Conservation (phyloP, 2,113 vertebrate species). For the Lagopus leucura region DNA sequence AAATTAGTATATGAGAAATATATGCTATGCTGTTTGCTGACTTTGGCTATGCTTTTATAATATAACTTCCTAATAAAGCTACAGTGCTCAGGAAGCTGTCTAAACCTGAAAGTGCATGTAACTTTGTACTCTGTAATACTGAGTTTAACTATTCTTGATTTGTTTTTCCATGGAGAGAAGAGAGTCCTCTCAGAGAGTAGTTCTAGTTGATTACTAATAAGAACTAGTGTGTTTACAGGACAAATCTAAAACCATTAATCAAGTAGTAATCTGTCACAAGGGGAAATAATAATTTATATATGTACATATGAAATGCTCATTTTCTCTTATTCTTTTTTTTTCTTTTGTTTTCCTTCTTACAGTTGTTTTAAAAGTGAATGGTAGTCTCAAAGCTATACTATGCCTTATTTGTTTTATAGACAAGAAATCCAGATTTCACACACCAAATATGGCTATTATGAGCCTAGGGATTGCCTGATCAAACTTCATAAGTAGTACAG, state of each 20-base stretch:
- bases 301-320: background rate
- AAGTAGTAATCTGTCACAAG: background rate
- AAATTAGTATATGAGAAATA: background rate
- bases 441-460: background rate
- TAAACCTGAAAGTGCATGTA: background rate
- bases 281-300: background rate
- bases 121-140: background rate
- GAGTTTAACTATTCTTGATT: background rate
- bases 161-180: background rate
- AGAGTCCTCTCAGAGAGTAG: background rate
- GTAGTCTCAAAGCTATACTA: background rate
- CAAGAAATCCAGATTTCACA: background rate
- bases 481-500: background rate
- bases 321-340: background rate
- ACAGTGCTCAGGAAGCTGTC: background rate
- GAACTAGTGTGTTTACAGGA: background rate
- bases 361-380: background rate
- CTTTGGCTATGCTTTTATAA: background rate
- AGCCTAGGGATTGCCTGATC: background rate
- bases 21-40: accelerated
- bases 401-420: background rate
- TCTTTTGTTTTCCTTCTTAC: background rate
- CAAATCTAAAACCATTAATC: background rate
- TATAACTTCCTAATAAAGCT: background rate
- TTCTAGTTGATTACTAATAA: background rate